phyloP scores from a whole-genome alignment of 2,888 invertebrate genomes.

The Drosophila falleni region DNA sequence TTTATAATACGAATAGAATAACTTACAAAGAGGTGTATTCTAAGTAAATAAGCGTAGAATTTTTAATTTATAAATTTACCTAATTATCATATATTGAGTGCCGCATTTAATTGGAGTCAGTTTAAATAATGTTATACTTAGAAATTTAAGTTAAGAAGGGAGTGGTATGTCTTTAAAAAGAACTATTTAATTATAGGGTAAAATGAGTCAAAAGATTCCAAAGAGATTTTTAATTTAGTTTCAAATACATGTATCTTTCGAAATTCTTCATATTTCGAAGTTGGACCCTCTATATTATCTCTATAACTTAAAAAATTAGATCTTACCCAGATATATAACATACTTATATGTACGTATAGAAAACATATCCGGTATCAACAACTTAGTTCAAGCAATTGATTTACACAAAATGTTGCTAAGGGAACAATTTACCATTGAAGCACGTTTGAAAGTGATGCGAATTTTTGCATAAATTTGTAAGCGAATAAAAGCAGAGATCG shows the following conservation, averaged over 20 bases:
- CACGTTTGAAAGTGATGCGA: slow-evolving; percentile 51
- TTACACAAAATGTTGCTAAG: slow-evolving; percentile 10
- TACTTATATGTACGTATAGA: too few relatives aligned
- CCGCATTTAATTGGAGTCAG: too few relatives aligned
- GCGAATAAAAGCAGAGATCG: slow-evolving; percentile 1
- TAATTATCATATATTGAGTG: background rate
- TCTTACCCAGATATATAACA: too few relatives aligned
- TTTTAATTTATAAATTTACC: slow-evolving; percentile 2
- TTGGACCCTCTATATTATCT: too few relatives aligned
- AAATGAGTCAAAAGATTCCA: too few relatives aligned
- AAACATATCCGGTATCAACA: slow-evolving; percentile 9
- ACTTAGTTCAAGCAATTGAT: slow-evolving; percentile 25
- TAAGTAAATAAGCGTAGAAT: slow-evolving; percentile 8
- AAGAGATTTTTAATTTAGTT: too few relatives aligned
- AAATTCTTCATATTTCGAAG: too few relatives aligned
- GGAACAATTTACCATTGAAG: slow-evolving; percentile 26
- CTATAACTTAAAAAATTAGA: background rate
- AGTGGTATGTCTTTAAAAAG: background rate
- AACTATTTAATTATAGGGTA: background rate
- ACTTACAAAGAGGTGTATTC: slow-evolving; percentile 1
- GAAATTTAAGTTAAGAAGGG: background rate
- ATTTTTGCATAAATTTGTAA: slow-evolving; percentile 55
- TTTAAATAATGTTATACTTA: background rate
- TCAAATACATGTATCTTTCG: too few relatives aligned
- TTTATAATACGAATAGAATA: background rate